A percentile compares a stretch with the other conserved stretches of the same genome.
Conservation (phyloP, 2,113 vertebrate species). For the Centropus bengalensis region DNA sequence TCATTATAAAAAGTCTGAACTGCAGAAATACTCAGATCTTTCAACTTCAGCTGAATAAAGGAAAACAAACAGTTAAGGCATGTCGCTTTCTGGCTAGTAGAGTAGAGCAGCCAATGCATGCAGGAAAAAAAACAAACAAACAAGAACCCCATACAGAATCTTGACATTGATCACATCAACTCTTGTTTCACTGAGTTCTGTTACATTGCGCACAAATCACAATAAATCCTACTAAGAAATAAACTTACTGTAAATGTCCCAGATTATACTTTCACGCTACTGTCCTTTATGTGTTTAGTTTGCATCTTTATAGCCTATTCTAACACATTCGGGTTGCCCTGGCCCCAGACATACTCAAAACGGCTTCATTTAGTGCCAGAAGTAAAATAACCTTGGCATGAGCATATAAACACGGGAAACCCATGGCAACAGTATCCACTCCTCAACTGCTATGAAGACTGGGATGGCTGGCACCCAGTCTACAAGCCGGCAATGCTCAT, state of each 20-base stretch:
- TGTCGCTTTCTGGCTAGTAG: background rate
- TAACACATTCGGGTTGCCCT: background rate
- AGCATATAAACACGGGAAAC: background rate
- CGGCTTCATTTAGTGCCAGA: background rate
- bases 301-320: background rate
- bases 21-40: background rate
- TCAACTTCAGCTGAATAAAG: background rate
- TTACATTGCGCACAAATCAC: background rate
- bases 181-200: background rate
- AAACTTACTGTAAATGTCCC: background rate
- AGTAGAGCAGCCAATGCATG: background rate
- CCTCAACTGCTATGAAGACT: background rate
- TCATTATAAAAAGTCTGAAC: background rate
- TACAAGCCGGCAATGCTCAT: fast-evolving
- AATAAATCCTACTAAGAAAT: background rate
- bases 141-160: fast-evolving
- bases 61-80: background rate
- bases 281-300: background rate
- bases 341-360: background rate
- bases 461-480: background rate
- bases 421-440: fast-evolving
- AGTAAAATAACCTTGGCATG: background rate
- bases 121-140: background rate
- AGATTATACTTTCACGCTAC: background rate
- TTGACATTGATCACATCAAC: background rate